A percentile compares a stretch with the other conserved stretches of the same genome.
Conservation (phyloP, 2,113 vertebrate species). For the Amazona vittata region DNA sequence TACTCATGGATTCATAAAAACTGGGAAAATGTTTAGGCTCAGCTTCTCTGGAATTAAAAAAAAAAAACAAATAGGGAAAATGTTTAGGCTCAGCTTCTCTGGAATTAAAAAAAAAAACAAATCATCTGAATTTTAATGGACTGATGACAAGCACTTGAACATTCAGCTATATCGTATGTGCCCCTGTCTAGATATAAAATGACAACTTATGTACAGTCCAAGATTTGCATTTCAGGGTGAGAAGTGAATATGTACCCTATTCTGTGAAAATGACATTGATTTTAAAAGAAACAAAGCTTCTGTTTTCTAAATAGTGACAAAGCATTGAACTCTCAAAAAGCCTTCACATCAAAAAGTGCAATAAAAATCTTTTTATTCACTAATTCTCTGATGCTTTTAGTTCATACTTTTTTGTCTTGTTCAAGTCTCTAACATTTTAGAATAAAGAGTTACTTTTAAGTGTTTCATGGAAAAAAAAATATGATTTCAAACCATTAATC, state of each 20-base stretch:
- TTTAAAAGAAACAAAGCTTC: background rate
- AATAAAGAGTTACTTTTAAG: background rate
- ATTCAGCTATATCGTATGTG: background rate
- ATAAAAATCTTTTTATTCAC: background rate
- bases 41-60: background rate
- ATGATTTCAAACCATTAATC: background rate
- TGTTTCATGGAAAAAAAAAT: background rate
- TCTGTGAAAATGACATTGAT: background rate
- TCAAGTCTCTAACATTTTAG: background rate
- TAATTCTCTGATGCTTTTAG: background rate
- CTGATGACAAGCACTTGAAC: background rate
- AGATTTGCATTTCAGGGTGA: background rate
- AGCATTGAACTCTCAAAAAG: background rate
- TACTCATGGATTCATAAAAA: background rate
- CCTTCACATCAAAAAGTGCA: background rate
- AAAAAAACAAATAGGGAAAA: background rate
- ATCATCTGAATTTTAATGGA: background rate
- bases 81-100: background rate
- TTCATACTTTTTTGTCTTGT: background rate
- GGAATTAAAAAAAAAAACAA: background rate
- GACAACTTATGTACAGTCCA: too few species aligned
- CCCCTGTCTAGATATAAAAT: background rate
- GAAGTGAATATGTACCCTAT: background rate
- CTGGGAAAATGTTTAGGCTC: background rate
- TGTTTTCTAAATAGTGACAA: background rate